Conservation (phyloP, 2,113 vertebrate genomes). For the Peromyscus maniculatus region DNA sequence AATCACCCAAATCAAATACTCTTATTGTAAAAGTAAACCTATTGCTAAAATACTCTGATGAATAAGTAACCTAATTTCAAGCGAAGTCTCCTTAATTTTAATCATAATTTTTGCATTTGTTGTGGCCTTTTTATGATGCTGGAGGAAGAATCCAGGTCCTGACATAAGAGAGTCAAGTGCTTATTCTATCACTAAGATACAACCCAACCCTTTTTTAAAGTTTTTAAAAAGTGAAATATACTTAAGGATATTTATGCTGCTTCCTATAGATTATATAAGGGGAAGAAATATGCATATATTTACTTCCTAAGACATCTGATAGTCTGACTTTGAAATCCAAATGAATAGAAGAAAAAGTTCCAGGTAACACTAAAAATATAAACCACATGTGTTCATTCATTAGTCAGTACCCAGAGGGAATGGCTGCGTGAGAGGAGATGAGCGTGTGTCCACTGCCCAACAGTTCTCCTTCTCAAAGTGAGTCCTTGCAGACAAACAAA, state of each 20-base stretch:
- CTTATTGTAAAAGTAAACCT: background rate
- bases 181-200: background rate
- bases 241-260: background rate
- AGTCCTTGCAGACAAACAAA: background rate
- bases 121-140: background rate
- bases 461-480: background rate
- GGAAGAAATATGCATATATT: background rate
- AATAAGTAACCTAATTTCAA: constrained; percentile 26
- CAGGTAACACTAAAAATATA: background rate
- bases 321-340: constrained; percentile 48
- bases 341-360: background rate
- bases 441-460: background rate
- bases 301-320: constrained; percentile 12
- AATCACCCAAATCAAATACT: background rate
- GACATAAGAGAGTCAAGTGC: background rate
- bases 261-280: background rate
- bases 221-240: constrained; percentile 2
- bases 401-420: background rate
- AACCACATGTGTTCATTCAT: background rate
- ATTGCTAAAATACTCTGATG: background rate
- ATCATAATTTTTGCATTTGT: background rate
- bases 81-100: constrained; percentile 15
- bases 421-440: background rate
- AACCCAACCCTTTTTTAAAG: background rate
- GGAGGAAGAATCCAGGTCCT: no score